phyloP scores from a whole-genome alignment of 2,113 vertebrate genomes.

The Lophius piscatorius region DNA sequence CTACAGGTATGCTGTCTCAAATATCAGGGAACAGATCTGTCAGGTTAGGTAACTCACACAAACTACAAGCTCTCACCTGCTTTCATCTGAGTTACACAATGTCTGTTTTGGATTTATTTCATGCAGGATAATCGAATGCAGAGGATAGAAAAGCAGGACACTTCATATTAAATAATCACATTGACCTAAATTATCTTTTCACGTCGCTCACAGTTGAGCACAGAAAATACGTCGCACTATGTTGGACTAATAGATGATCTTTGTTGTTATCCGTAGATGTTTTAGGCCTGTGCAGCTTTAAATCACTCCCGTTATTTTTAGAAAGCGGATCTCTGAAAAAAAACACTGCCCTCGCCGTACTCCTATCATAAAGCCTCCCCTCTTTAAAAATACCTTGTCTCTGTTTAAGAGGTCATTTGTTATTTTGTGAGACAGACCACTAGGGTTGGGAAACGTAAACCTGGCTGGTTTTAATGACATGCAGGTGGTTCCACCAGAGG shows the following conservation, averaged over 20 bases:
- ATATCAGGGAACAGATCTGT: constrained; percentile 14
- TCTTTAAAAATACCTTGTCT: constrained; percentile 41
- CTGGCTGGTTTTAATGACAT: constrained; percentile 50
- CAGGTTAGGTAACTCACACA: neutral
- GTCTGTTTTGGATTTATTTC: neutral
- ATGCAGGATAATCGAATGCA: neutral
- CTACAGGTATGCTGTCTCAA: neutral
- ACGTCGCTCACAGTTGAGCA: too few relatives aligned
- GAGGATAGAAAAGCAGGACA: neutral
- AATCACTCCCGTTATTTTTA: too few relatives aligned
- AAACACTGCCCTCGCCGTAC: neutral
- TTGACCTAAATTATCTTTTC: too few relatives aligned
- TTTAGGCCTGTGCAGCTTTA: too few relatives aligned
- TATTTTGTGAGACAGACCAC: constrained; percentile 41
- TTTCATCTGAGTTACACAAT: neutral
- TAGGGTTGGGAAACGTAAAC: constrained; percentile 22
- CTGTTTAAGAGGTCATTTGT: constrained; percentile 32
- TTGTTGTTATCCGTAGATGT: too few relatives aligned
- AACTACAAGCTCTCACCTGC: neutral
- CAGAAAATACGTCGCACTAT: too few relatives aligned
- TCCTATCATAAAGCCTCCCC: neutral
- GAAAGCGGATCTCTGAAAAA: too few relatives aligned
- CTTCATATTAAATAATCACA: neutral
- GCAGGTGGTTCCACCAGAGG: constrained; percentile 47
- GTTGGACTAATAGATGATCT: too few relatives aligned